A percentile compares a stretch with the other conserved stretches of the same genome.
Conservation (phyloP, 2,113 vertebrate genomes). For the Mola mola region DNA sequence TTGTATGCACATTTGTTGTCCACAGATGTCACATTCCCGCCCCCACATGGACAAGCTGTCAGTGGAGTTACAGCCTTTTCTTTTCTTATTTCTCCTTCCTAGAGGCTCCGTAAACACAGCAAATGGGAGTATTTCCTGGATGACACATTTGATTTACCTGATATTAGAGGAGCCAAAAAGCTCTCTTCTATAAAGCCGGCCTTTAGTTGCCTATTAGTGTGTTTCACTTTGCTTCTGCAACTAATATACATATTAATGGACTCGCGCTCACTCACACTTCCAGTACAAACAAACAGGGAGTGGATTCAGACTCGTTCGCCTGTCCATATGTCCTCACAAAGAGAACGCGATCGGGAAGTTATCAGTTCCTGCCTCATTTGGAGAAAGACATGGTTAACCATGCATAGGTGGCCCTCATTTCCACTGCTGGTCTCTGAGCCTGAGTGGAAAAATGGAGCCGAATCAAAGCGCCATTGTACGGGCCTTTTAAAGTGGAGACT, state of each 20-base stretch:
- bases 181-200: conserved; percentile 63
- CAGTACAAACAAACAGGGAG: conserved; percentile 41
- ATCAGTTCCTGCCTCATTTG: conserved; percentile 45
- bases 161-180: conserved; percentile 70
- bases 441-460: conserved; percentile 46
- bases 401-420: conserved; percentile 17
- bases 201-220: conserved; percentile 73
- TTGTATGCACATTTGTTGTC: background rate
- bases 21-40: conserved; percentile 2
- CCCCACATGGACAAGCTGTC: background rate
- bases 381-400: conserved; percentile 42
- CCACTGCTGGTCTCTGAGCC: conserved; percentile 21
- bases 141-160: conserved; percentile 61
- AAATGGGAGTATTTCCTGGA: conserved; percentile 54
- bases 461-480: conserved; percentile 39
- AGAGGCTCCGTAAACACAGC: conserved; percentile 31
- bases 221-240: conserved; percentile 50
- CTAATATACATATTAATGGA: conserved; percentile 79
- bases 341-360: conserved; percentile 12
- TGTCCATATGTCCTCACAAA: conserved; percentile 43
- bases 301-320: conserved; percentile 21
- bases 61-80: conserved; percentile 10
- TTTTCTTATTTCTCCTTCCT: conserved; percentile 26
- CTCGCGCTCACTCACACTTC: conserved; percentile 27
- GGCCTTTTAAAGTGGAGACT: conserved; percentile 43